These are phyloP conservation scores for Leucozona laternaria DNA, from an alignment of 2,888 invertebrate genomes.

Conservation along the genomic window DNA sequence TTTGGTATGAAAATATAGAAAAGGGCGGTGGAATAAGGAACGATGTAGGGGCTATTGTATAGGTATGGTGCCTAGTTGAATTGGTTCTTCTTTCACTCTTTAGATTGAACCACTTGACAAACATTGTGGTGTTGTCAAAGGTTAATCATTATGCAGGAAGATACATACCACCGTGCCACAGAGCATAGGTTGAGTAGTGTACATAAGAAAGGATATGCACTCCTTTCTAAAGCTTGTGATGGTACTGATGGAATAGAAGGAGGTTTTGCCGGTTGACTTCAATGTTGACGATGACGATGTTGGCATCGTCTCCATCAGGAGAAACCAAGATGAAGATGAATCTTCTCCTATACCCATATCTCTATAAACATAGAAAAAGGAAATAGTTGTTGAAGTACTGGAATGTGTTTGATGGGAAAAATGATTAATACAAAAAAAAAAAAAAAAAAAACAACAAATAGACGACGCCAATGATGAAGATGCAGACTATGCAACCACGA, in stretches of 20 bases:
- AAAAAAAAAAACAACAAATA: not conserved
- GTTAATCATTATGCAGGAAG: constrained; percentile 73
- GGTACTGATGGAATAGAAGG: constrained; percentile 1
- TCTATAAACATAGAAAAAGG: constrained; percentile 13
- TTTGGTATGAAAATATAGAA: constrained; percentile 6
- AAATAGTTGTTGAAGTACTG: constrained; percentile 64
- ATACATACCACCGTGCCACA: constrained; percentile 42
- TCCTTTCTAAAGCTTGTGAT: constrained; percentile 17
- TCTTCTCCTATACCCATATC: not conserved
- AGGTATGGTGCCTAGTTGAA: constrained; percentile 23
- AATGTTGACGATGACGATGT: constrained; percentile 58
- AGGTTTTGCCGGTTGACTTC: constrained; percentile 22
- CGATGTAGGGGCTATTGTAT: no score
- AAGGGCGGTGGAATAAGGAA: not conserved
- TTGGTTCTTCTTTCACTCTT: constrained; percentile 46
- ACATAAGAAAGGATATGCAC: constrained; percentile 55
- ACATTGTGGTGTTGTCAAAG: constrained; percentile 75
- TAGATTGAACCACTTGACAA: constrained; percentile 71
- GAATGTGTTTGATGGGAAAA: constrained; percentile 71
- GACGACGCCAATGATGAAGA: constrained; percentile 26
- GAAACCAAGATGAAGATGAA: constrained; percentile 47
- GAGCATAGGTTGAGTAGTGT: constrained; percentile 59
- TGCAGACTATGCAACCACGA: not conserved
- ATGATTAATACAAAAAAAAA: constrained; percentile 57
- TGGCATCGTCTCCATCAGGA: constrained; percentile 4